phyloP scores from a whole-genome alignment of 2,797 vertebrate species.

The Nyctibius grandis region DNA sequence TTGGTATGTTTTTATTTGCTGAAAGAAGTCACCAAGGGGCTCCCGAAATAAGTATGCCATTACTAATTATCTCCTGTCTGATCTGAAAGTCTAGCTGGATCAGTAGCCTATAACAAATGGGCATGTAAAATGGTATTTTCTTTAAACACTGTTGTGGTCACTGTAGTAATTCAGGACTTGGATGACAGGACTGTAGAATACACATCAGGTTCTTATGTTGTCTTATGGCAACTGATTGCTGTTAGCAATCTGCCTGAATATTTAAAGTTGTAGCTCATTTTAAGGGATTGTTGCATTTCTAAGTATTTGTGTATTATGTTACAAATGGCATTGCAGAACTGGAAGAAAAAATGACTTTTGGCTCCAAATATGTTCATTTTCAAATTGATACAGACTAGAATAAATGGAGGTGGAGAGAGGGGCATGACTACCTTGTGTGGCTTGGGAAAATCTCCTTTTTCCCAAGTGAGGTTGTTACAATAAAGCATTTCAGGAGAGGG shows the following conservation, averaged over 20 bases:
- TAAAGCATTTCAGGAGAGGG: background rate
- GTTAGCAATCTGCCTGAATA: background rate
- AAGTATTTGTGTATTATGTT: background rate
- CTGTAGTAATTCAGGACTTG: background rate
- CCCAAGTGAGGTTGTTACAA: background rate
- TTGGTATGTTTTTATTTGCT: constrained; percentile 48
- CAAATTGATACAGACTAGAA: background rate
- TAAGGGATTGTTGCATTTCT: background rate
- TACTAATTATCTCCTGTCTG: background rate
- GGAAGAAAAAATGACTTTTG: background rate
- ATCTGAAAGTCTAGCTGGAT: background rate
- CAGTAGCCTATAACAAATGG: background rate
- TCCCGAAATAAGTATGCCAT: background rate
- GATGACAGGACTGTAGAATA: background rate
- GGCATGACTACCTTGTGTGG: background rate
- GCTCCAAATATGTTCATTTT: background rate
- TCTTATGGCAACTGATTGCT: background rate
- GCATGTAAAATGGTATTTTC: background rate
- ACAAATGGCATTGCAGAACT: background rate
- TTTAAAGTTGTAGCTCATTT: background rate
- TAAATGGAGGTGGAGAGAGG: background rate
- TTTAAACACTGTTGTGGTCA: background rate
- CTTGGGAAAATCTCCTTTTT: background rate
- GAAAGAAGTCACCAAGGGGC: background rate
- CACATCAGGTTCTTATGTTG: background rate